Percentiles rank a stretch among this genome's conserved stretches.
Conservation (phyloP, 2,113 vertebrate species). For the Brachyhypopomus occidentalis region DNA sequence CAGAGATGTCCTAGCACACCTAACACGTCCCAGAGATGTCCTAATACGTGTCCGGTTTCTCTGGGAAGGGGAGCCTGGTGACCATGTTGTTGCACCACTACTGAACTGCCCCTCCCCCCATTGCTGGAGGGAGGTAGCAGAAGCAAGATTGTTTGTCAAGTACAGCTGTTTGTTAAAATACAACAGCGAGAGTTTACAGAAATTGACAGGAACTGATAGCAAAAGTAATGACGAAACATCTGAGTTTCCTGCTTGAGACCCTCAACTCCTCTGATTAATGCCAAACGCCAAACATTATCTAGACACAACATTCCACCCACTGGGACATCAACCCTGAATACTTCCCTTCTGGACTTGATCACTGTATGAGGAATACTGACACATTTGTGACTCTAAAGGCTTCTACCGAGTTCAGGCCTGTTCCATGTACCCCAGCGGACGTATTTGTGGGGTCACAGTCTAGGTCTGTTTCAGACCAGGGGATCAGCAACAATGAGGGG, state of each 20-base stretch:
- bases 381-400: neutral
- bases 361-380: constrained; percentile 13
- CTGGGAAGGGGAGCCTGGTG: too few species aligned
- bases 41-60: too few species aligned
- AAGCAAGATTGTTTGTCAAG: neutral
- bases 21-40: too few species aligned
- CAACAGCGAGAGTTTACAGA: neutral
- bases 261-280: constrained; percentile 8
- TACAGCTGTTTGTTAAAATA: too few species aligned
- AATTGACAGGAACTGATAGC: neutral
- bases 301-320: too few species aligned
- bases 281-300: too few species aligned
- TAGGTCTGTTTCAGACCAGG: neutral
- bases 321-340: neutral
- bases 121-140: too few species aligned
- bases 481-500: too few species aligned
- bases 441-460: neutral
- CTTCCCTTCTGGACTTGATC: constrained; percentile 41
- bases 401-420: neutral
- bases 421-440: neutral
- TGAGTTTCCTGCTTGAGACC: too few species aligned
- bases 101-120: neutral
- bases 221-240: neutral
- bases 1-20: too few species aligned
- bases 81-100: neutral